Percentiles rank a stretch among this genome's conserved stretches.
phyloP scores from a whole-genome alignment of 2,113 vertebrate species.

The Hemicordylus capensis region DNA sequence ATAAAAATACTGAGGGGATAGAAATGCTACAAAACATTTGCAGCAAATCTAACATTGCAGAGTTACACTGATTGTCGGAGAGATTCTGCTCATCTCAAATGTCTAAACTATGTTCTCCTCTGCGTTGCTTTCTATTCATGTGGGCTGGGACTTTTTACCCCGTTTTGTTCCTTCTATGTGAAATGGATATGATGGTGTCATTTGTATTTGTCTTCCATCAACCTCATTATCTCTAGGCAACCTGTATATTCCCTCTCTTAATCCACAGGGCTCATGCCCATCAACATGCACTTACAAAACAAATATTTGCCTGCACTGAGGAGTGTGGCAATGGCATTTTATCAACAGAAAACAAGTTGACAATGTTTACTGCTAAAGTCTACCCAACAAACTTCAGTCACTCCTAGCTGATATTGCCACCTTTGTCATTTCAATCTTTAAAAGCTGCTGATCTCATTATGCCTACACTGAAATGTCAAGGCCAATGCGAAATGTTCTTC shows the following conservation, averaged over 20 bases:
- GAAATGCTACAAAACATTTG: constrained; percentile 28
- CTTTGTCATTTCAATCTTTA: not conserved
- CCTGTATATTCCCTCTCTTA: not conserved
- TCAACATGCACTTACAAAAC: not conserved
- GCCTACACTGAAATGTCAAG: not conserved
- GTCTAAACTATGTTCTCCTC: not conserved
- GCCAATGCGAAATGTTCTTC: not conserved
- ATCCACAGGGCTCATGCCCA: not conserved
- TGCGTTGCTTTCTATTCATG: constrained; percentile 11
- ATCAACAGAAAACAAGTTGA: not conserved
- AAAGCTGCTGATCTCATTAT: not conserved
- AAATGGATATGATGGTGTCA: not conserved
- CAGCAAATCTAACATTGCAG: constrained; percentile 6
- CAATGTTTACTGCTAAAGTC: not conserved
- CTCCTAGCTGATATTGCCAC: not conserved
- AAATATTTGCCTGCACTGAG: not conserved
- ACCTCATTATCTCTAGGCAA: not conserved
- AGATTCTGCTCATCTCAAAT: constrained; percentile 9
- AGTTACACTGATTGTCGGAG: not conserved
- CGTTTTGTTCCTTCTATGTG: not conserved
- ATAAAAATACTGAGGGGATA: constrained; percentile 24
- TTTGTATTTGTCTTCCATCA: not conserved
- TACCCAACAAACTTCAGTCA: not conserved
- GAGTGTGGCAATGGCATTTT: not conserved
- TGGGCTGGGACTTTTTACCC: not conserved